Percentiles rank a stretch among this genome's conserved stretches.
Conservation (phyloP, 2,888 invertebrate genomes). For the Caenorhabditis wallacei region DNA sequence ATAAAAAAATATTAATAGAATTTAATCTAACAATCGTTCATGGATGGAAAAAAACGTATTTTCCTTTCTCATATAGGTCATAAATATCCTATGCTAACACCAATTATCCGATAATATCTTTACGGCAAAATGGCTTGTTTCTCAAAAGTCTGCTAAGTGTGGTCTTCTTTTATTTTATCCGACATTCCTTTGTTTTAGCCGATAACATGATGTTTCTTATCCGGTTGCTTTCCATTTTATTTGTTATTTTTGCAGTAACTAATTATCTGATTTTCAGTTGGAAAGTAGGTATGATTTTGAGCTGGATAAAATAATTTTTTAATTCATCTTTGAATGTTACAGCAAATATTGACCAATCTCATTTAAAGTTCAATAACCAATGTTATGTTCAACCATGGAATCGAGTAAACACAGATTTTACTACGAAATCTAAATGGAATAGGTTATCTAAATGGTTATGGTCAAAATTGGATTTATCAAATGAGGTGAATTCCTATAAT, state of each 20-base stretch:
- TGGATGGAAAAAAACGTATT: background rate
- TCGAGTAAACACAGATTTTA: constrained; percentile 5
- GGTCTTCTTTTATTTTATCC: background rate
- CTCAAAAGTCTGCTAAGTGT: background rate
- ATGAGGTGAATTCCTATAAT: constrained; percentile 18
- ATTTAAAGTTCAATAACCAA: background rate
- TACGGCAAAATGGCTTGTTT: background rate
- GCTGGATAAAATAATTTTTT: too few species aligned
- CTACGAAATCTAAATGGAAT: background rate
- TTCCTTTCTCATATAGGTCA: constrained; percentile 2
- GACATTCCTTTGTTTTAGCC: background rate
- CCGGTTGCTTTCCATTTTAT: background rate
- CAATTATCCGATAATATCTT: constrained; percentile 22
- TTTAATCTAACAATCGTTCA: too few species aligned
- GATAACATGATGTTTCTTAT: background rate
- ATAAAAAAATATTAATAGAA: too few species aligned
- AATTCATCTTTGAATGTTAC: too few species aligned
- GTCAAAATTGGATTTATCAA: constrained; percentile 19
- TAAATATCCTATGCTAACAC: constrained; percentile 18
- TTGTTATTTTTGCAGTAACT: background rate
- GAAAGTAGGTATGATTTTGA: constrained; percentile 2
- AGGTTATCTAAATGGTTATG: constrained; percentile 40
- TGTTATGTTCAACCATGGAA: constrained; percentile 33
- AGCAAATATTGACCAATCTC: background rate
- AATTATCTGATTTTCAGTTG: constrained; percentile 18